Percentiles rank a stretch among this genome's conserved stretches.
These are phyloP conservation scores for Tanypteryx hageni DNA, from an alignment of 2,888 invertebrate genomes.

Conservation along the genomic window DNA sequence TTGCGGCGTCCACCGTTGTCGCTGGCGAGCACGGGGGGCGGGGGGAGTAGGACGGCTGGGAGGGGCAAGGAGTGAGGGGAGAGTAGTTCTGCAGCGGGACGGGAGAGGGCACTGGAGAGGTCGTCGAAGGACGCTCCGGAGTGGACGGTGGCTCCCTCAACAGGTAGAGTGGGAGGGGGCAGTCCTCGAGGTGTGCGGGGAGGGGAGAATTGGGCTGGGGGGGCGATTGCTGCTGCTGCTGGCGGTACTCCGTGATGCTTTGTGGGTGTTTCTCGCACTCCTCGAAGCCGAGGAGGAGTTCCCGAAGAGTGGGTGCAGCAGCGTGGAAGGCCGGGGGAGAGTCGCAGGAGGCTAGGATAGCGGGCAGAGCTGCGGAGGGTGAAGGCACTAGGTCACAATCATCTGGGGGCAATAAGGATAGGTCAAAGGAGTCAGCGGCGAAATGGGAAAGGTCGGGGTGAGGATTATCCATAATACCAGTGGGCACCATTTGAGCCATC, in stretches of 20 bases:
- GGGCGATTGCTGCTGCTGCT: slow-evolving; percentile 74
- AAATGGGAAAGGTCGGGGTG: slow-evolving; percentile 80
- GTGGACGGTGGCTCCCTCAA: slow-evolving; percentile 64
- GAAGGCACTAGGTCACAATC: slow-evolving; percentile 58
- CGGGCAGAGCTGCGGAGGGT: slow-evolving; percentile 49
- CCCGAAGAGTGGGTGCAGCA: slow-evolving; percentile 74
- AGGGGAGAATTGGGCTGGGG: slow-evolving; percentile 78
- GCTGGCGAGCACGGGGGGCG: slow-evolving; percentile 75
- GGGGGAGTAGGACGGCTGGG: slow-evolving; percentile 59
- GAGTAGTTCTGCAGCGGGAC: slow-evolving; percentile 35
- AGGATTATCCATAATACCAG: slow-evolving; percentile 84
- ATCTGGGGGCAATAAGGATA: slow-evolving; percentile 83
- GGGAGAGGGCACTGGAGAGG: slow-evolving; percentile 66
- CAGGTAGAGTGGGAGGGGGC: slow-evolving; percentile 68
- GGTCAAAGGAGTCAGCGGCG: slow-evolving; percentile 82
- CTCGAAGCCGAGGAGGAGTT: slow-evolving; percentile 74
- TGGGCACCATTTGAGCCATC: slow-evolving; percentile 91
- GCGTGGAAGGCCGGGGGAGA: slow-evolving; percentile 73
- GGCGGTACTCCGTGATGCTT: neutral
- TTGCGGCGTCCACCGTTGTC: slow-evolving; percentile 76
- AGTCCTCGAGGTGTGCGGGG: slow-evolving; percentile 73
- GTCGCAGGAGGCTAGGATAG: slow-evolving; percentile 69
- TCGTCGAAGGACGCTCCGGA: slow-evolving; percentile 66
- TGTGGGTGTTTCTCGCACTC: slow-evolving; percentile 41
- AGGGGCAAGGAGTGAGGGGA: slow-evolving; percentile 62